phyloP scores from a whole-genome alignment of 2,888 invertebrate genomes.

The Calliphora vomitoria region DNA sequence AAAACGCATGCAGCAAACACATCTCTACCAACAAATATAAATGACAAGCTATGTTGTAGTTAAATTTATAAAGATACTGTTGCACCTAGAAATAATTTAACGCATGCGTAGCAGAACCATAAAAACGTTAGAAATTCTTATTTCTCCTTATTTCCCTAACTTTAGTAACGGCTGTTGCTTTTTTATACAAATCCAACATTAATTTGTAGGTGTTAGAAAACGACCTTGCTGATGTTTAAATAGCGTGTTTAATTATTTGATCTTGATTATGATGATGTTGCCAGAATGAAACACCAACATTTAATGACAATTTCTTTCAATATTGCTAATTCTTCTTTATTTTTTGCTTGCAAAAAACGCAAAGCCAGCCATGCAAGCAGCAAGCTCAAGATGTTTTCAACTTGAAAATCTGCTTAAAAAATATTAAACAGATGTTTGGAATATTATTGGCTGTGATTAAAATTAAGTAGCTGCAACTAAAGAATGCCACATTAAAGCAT shows the following conservation, averaged over 20 bases:
- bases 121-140: conserved; percentile 54
- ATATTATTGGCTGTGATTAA: no score
- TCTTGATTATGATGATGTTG: conserved; percentile 40
- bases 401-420: conserved; percentile 10
- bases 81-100: conserved; percentile 42
- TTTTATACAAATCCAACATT: conserved; percentile 12
- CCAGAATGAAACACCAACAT: conserved; percentile 3
- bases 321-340: not conserved
- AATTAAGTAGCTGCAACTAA: no score
- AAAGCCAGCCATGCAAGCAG: conserved; percentile 30
- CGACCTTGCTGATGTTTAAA: conserved; percentile 69
- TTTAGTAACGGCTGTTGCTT: not conserved
- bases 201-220: conserved; percentile 69
- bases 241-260: conserved; percentile 64
- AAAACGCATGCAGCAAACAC: conserved; percentile 12
- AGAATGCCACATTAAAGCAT: no score
- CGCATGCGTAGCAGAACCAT: conserved; percentile 63
- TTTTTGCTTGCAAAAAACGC: not conserved
- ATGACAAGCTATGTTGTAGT: not conserved
- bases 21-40: not conserved
- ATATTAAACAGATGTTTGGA: not conserved
- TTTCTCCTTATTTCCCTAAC: not conserved
- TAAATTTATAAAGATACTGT: not conserved
- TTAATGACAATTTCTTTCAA: conserved; percentile 48
- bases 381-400: conserved; percentile 10